Percentiles rank a stretch among this genome's conserved stretches.
phyloP scores from a whole-genome alignment of 2,797 vertebrate species.

The Poeciliopsis gracilis region DNA sequence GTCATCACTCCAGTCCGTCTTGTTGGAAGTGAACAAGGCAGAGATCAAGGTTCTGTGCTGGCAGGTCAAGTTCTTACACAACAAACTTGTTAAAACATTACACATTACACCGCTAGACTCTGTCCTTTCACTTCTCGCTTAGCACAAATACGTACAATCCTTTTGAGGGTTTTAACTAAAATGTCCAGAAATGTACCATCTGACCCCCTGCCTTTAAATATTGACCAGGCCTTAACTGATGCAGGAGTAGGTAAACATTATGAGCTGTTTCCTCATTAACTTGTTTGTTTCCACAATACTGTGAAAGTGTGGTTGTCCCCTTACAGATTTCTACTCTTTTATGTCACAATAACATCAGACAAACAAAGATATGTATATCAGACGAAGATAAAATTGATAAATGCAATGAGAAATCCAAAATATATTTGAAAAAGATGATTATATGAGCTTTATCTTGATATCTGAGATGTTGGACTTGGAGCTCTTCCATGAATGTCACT shows the following conservation, averaged over 20 bases:
- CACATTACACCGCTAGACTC: background rate
- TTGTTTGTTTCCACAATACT: background rate
- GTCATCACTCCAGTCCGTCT: conserved; percentile 16
- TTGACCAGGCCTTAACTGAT: background rate
- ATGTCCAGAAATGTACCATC: background rate
- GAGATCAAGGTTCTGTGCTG: conserved; percentile 12
- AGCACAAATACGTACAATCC: background rate
- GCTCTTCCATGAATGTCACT: no score
- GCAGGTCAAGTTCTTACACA: conserved; percentile 23
- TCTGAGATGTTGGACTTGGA: no score
- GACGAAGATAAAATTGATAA: background rate
- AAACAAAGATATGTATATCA: background rate
- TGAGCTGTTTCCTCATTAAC: background rate
- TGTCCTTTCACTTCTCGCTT: conserved; percentile 12
- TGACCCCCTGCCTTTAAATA: conserved; percentile 2
- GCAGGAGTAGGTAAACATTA: background rate
- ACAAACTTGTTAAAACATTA: conserved; percentile 16
- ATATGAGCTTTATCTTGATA: no score
- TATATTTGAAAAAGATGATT: background rate
- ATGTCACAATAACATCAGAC: background rate
- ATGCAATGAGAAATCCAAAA: background rate
- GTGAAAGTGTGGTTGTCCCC: background rate
- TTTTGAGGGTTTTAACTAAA: background rate
- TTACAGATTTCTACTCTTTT: background rate
- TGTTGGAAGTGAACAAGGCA: conserved; percentile 6